Evolutionary conservation across 2,797 vertebrate species (phyloP).

Genomic region (Buceros bicornis): DNA sequence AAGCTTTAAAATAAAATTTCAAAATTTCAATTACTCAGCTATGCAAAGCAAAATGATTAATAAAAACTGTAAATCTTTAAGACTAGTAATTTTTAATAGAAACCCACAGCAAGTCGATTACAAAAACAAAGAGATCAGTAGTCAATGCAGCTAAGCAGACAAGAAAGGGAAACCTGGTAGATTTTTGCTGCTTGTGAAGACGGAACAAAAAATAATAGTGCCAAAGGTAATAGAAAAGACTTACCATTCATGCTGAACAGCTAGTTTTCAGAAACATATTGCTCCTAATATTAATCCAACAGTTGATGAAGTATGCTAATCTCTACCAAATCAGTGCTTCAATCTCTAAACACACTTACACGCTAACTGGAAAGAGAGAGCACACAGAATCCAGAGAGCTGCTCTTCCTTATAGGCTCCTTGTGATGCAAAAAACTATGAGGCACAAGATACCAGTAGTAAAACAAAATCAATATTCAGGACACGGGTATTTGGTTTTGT

Average conservation of each 20-base stretch:
- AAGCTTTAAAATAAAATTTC: conserved; percentile 10
- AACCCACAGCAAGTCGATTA: not conserved
- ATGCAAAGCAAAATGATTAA: not conserved
- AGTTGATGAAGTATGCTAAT: conserved; percentile 78
- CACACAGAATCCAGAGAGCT: conserved; percentile 74
- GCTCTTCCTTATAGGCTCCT: conserved; percentile 74
- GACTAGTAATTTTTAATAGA: not conserved
- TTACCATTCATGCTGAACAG: conserved; percentile 87
- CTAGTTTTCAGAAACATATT: conserved; percentile 84
- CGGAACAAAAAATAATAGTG: conserved; percentile 19
- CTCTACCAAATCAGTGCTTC: conserved; percentile 74
- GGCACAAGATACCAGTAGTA: conserved; percentile 64
- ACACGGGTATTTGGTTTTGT: conserved; percentile 49
- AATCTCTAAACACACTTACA: conserved; percentile 46
- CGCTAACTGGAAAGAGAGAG: conserved; percentile 62
- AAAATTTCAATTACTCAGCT: not conserved
- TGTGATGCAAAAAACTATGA: conserved; percentile 64
- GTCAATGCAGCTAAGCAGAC: conserved; percentile 57
- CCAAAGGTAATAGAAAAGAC: conserved; percentile 71
- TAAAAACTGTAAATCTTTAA: not conserved
- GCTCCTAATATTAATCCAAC: conserved; percentile 78
- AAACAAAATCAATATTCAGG: conserved; percentile 74
- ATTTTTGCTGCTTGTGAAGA: conserved; percentile 50
- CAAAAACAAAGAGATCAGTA: conserved; percentile 63
- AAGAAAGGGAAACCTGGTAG: conserved; percentile 36